Base-by-base conservation (phyloP, 2,113 vertebrate genomes). In the Actenoides hombroni region DNA sequence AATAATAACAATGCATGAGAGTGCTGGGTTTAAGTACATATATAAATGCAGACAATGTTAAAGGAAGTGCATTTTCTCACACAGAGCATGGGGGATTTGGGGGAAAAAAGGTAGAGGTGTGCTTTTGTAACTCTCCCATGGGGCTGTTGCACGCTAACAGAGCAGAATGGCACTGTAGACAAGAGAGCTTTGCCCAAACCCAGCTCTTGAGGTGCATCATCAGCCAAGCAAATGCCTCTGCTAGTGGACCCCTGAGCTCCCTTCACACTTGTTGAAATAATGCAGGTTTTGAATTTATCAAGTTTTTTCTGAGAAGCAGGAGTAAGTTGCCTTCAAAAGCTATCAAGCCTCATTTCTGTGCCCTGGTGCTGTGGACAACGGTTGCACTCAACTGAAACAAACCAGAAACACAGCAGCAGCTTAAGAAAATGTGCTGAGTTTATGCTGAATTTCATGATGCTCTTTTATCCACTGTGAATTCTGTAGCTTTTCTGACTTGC, bases 391-490 rank as follows among this genome's bases (percentile, higher is more conserved):
- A 33, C 51, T 82, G 84, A 87, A 96, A 80, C 49, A 59, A 90
- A 90, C 42, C 33, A 78, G 87, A 95, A 91, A 56, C 15, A 17
- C 85, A 79, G 88, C 88, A 82, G 76, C 79, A 81, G 37, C 56
- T 91, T 96, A 77, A 92, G 56, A 70, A 92, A 92, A 61, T 3
- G 6, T 10, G 11, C 85, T 73, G 86, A 93, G 68, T 92, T 95
- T 90, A 86, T 95, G 76, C 83, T 83, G 75, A 79, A 80, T 63
- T 94, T 84, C 85, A 59, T 95, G 63, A 65, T 69, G 35, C 48
- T 93, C 79, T 54, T 90, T 91, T 92, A 93, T 90, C 88, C 95
- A 95, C 94, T 97, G 95, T 97, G 96, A 98, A 96, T 95, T 92
- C 82, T 83, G 77, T 94, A 94, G 94, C 81, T 92, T 92, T 95